A percentile compares a stretch with the other conserved stretches of the same genome.
Conservation (phyloP, 2,797 vertebrate species). For the Emys orbicularis region DNA sequence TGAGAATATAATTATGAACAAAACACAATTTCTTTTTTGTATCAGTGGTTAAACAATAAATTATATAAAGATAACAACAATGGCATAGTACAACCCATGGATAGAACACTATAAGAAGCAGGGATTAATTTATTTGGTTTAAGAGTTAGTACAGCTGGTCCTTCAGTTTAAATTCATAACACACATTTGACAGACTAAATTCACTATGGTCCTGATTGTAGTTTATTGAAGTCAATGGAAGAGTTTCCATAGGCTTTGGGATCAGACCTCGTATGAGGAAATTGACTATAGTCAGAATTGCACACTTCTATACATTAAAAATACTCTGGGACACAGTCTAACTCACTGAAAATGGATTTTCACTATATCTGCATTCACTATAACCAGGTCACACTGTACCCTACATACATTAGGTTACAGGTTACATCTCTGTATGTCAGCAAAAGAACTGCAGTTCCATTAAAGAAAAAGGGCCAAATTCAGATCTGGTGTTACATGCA, state of each 20-base stretch:
- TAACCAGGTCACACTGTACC: neutral
- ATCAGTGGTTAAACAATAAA: neutral
- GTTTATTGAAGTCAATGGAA: fast-evolving
- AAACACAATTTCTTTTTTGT: neutral
- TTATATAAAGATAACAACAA: neutral
- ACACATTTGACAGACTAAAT: neutral
- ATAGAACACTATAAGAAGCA: neutral
- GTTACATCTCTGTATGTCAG: neutral
- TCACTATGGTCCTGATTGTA: neutral
- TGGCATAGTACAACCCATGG: neutral
- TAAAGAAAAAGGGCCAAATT: neutral
- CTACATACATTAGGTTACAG: neutral
- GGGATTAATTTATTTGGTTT: neutral
- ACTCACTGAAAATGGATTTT: neutral
- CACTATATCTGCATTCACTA: neutral
- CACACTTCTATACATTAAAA: neutral
- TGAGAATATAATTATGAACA: neutral
- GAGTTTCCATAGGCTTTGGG: neutral
- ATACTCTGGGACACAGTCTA: neutral
- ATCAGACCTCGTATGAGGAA: neutral
- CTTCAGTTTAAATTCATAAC: neutral
- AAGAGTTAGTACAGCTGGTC: neutral
- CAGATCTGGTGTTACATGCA: neutral
- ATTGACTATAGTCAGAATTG: neutral
- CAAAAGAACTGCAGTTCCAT: neutral